Conservation (phyloP, 2,888 invertebrate genomes). For the Poecilus cupreus region DNA sequence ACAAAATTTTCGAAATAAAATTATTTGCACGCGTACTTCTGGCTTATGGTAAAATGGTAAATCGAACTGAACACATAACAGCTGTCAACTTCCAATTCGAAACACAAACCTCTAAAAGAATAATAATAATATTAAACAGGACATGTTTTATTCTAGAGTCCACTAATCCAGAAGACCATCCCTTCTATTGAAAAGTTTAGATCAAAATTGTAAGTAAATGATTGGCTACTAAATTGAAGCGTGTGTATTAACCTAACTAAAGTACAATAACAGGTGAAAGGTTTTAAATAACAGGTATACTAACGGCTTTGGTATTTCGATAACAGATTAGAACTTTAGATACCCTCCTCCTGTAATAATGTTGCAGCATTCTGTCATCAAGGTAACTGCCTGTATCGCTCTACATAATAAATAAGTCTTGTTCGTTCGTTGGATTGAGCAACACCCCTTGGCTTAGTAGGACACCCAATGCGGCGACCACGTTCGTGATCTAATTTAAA, state of each 20-base stretch:
- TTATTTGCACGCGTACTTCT: too few species aligned
- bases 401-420: conserved; percentile 21
- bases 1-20: too few species aligned
- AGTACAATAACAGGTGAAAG: background rate
- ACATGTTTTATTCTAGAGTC: conserved; percentile 18
- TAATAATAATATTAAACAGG: background rate
- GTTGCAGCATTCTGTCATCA: conserved; percentile 43
- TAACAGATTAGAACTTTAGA: background rate
- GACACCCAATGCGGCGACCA: background rate
- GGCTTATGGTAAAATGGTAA: too few species aligned
- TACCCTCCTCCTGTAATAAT: background rate
- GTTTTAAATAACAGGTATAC: too few species aligned
- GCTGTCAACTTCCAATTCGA: too few species aligned
- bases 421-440: conserved; percentile 20
- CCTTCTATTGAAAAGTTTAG: conserved; percentile 36
- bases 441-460: background rate
- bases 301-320: too few species aligned
- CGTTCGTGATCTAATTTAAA: conserved; percentile 65
- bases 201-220: conserved; percentile 29
- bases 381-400: too few species aligned
- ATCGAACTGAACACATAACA: too few species aligned
- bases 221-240: background rate
- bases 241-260: background rate
- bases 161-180: conserved; percentile 32
- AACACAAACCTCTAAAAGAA: too few species aligned